Percentiles rank a stretch among this genome's conserved stretches.
Evolutionary conservation across 2,797 vertebrate species (phyloP).

Genomic region (Holocentrus rufus): DNA sequence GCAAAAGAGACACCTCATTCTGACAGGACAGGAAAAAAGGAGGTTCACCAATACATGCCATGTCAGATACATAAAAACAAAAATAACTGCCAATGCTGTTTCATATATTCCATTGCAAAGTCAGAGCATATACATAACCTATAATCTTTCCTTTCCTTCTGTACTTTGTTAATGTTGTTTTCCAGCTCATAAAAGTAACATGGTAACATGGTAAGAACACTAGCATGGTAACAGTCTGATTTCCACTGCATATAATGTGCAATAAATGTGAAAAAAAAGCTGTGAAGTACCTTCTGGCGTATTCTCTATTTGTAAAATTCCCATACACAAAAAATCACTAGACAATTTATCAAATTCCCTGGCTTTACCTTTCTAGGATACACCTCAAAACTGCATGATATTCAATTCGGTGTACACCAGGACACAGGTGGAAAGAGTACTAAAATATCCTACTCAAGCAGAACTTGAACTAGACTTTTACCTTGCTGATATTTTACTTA

Average conservation of each 20-base stretch:
- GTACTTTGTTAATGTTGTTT: no score
- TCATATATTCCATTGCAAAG: neutral
- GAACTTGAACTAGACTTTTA: no score
- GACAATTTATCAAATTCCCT: neutral
- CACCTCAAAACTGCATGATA: conserved; percentile 24
- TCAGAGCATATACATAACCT: no score
- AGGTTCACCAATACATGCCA: neutral
- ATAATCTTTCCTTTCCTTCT: no score
- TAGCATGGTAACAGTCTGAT: neutral
- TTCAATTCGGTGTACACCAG: neutral
- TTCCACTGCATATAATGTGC: conserved; percentile 12
- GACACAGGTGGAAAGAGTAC: no score
- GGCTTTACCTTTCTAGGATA: conserved; percentile 18
- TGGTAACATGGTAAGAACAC: no score
- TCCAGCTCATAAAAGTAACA: neutral
- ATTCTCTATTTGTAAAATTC: conserved; percentile 19
- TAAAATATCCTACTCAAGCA: no score
- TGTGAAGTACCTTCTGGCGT: neutral
- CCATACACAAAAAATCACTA: neutral
- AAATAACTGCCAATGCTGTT: neutral
- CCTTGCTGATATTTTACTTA: no score
- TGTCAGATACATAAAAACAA: conserved; percentile 12
- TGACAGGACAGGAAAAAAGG: conserved; percentile 63
- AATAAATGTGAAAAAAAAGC: conserved; percentile 32
- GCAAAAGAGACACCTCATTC: conserved; percentile 96